phyloP scores from a whole-genome alignment of 2,113 vertebrate genomes.

The Craseonycteris thonglongyai region DNA sequence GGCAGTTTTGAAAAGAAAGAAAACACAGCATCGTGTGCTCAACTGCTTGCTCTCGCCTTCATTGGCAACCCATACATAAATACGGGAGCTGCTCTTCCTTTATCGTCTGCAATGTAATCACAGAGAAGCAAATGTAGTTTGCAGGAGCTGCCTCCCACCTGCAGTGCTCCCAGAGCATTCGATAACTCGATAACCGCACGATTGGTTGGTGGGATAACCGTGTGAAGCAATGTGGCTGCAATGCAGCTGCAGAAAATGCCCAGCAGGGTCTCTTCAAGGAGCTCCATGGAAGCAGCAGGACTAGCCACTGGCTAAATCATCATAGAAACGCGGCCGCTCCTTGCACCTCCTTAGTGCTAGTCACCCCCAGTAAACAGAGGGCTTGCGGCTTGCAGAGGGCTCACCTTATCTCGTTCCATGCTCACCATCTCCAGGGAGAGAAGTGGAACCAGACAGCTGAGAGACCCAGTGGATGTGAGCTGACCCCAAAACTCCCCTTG shows the following conservation, averaged over 20 bases:
- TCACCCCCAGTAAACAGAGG: too few relatives aligned
- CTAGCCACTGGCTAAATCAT: not conserved
- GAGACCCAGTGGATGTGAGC: not conserved
- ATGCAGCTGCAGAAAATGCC: not conserved
- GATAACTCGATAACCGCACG: not conserved
- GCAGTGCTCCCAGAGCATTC: not conserved
- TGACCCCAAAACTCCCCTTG: not conserved
- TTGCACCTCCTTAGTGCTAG: not conserved
- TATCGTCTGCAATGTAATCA: not conserved
- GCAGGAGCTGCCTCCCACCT: not conserved
- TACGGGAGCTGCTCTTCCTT: not conserved
- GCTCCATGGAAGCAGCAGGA: not conserved
- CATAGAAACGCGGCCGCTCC: not conserved
- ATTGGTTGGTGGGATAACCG: not conserved
- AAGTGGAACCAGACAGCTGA: not conserved
- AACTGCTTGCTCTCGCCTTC: not conserved
- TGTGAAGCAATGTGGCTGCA: not conserved
- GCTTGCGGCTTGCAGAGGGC: not conserved
- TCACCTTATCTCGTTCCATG: not conserved
- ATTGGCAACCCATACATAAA: not conserved
- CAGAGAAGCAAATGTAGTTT: constrained; percentile 15
- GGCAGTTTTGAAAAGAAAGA: not conserved
- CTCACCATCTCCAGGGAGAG: not conserved
- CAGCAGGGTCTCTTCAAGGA: not conserved
- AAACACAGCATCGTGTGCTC: not conserved